phyloP scores from a whole-genome alignment of 1,140 invertebrate species.

The Drosophila repleta region DNA sequence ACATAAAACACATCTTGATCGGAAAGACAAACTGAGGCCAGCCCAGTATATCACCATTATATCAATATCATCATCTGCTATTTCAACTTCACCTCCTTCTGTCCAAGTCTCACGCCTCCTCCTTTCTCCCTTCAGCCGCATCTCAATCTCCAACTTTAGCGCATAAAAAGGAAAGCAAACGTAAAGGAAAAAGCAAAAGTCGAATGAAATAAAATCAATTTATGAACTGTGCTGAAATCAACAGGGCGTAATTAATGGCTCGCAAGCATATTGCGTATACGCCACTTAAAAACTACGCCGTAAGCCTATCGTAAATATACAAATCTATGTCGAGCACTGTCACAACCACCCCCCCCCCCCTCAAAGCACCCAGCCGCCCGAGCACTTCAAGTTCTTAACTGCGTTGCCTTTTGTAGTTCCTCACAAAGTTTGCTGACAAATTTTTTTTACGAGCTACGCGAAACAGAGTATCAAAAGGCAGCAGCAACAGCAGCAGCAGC shows the following conservation, averaged over 20 bases:
- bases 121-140: too few relatives aligned
- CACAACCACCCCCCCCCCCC: background rate
- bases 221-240: conserved; percentile 52
- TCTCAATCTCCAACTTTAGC: conserved; percentile 43
- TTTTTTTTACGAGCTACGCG: conserved; percentile 60
- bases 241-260: conserved; percentile 74
- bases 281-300: conserved; percentile 65
- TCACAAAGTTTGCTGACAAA: conserved; percentile 62
- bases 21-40: too few relatives aligned
- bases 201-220: conserved; percentile 49
- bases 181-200: background rate
- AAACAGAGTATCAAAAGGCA: conserved; percentile 23
- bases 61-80: too few relatives aligned
- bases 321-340: conserved; percentile 25
- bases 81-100: too few relatives aligned
- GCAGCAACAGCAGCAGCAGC: background rate
- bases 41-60: too few relatives aligned
- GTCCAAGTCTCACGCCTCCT: too few relatives aligned
- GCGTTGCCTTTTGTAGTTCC: conserved; percentile 25
- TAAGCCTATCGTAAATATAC: conserved; percentile 22
- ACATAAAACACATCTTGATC: too few relatives aligned
- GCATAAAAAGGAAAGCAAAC: conserved; percentile 60
- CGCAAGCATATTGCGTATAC: conserved; percentile 59
- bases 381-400: background rate
- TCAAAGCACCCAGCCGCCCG: too few relatives aligned